Evolutionary conservation across 2,797 vertebrate species (phyloP).

Genomic region (Pantherophis vulpinus): DNA sequence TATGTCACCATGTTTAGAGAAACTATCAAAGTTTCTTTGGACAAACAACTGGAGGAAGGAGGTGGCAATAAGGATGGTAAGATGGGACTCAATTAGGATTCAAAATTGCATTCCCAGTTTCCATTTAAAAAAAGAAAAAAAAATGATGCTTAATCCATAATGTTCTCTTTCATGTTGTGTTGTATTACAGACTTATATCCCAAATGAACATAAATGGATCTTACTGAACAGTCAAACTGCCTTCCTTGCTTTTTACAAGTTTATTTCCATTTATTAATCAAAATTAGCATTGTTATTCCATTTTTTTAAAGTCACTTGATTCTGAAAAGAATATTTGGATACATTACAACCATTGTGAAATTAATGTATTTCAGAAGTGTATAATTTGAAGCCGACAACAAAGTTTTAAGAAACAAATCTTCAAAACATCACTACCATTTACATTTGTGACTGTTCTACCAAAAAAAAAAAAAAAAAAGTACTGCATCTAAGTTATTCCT

Average conservation of each 20-base stretch:
- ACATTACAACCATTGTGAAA: neutral
- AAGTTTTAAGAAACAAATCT: neutral
- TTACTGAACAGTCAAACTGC: neutral
- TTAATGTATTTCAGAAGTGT: neutral
- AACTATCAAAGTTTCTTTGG: neutral
- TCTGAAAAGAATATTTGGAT: neutral
- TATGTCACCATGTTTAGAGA: neutral
- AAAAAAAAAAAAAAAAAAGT: conserved; percentile 7
- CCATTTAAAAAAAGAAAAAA: neutral
- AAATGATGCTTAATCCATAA: neutral
- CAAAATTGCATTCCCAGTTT: neutral
- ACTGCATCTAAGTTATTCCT: conserved; percentile 1
- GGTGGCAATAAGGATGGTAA: neutral
- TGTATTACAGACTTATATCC: neutral
- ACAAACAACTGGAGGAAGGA: neutral
- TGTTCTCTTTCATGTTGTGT: neutral
- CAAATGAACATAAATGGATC: neutral
- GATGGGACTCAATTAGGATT: neutral
- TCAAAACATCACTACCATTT: neutral
- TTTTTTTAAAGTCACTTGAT: neutral
- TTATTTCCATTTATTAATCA: neutral
- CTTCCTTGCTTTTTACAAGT: neutral
- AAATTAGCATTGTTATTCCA: neutral
- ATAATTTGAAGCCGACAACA: neutral
- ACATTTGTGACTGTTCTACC: conserved; percentile 3